Conservation (phyloP, 92 coral and sea anemone genomes). For the Hydrozoanthus gracilis region DNA sequence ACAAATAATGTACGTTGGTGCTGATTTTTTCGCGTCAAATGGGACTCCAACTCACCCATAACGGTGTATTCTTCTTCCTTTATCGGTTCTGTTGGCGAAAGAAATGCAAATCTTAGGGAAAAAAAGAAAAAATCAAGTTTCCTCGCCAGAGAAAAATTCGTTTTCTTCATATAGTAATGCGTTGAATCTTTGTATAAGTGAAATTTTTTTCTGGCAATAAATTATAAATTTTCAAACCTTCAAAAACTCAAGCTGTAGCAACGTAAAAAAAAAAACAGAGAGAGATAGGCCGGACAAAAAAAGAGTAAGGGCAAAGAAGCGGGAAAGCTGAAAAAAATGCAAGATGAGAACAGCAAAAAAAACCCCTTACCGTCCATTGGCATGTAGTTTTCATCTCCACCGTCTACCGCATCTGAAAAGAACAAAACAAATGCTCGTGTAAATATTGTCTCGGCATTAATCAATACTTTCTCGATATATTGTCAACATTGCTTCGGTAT, state of each 20-base stretch:
- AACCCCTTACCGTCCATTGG: conserved; percentile 19
- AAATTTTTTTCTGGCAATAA: neutral
- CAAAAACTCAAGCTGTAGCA: neutral
- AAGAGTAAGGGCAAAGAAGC: neutral
- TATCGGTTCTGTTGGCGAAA: neutral
- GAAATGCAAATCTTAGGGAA: neutral
- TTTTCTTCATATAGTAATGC: too few relatives aligned
- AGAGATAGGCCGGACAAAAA: too few relatives aligned
- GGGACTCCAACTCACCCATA: neutral
- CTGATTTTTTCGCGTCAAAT: neutral
- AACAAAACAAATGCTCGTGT: neutral
- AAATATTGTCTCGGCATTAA: neutral
- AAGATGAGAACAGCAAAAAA: neutral
- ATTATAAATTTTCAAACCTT: neutral
- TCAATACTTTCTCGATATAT: neutral
- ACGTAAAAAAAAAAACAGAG: neutral
- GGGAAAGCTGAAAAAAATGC: neutral
- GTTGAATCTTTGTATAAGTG: neutral
- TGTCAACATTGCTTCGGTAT: neutral
- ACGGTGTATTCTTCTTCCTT: conserved; percentile 2
- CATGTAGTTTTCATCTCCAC: neutral
- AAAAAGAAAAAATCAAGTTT: neutral
- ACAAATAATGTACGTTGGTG: too few relatives aligned
- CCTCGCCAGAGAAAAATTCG: too few relatives aligned
- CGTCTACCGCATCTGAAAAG: neutral